Evolutionary conservation across 2,797 vertebrate species (phyloP).

Genomic region (Centroberyx gerrardi): DNA sequence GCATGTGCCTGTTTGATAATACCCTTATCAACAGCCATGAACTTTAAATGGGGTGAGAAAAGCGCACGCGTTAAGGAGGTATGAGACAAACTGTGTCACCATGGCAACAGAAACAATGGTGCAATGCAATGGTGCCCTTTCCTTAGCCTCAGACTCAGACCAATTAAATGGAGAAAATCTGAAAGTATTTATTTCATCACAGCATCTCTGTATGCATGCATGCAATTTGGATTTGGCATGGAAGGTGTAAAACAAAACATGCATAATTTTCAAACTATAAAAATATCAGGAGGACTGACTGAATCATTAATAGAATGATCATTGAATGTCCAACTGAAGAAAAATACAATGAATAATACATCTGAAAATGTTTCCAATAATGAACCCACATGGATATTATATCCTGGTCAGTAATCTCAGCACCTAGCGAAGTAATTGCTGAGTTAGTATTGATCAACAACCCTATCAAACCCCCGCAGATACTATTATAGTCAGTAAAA

Average conservation of each 20-base stretch:
- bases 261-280: background rate
- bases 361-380: background rate
- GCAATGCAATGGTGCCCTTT: conserved; percentile 14
- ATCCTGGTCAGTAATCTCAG: no score
- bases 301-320: no score
- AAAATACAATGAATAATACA: no score
- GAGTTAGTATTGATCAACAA: background rate
- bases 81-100: conserved; percentile 62
- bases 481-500: no score
- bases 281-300: conserved; percentile 1
- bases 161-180: conserved; percentile 5
- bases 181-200: background rate
- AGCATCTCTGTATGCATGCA: background rate
- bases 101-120: conserved; percentile 76
- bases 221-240: conserved; percentile 1
- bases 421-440: no score
- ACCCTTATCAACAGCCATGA: conserved; percentile 52
- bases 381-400: background rate
- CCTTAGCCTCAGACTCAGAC: background rate
- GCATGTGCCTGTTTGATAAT: conserved; percentile 25
- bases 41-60: conserved; percentile 45
- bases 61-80: conserved; percentile 30
- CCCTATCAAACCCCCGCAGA: no score
- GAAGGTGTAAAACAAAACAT: background rate
- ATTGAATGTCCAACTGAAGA: no score